Conservation (phyloP, 2,888 invertebrate genomes). For the Sphaerolaimus hirsutus region DNA sequence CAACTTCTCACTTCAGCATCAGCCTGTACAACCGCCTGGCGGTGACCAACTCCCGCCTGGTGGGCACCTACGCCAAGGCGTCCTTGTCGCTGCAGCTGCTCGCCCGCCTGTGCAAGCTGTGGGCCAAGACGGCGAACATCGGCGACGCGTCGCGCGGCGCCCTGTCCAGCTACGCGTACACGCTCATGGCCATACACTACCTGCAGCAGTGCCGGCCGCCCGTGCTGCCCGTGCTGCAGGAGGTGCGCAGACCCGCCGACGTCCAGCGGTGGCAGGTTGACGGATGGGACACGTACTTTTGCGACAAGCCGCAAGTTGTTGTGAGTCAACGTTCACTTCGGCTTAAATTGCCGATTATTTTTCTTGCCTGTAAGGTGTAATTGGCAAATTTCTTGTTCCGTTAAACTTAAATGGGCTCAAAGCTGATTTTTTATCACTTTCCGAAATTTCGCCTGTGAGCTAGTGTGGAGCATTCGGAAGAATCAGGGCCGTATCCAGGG, state of each 20-base stretch:
- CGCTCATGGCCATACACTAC: constrained; percentile 37
- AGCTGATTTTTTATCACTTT: too few relatives aligned
- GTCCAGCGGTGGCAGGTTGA: constrained; percentile 26
- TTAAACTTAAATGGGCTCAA: too few relatives aligned
- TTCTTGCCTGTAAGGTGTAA: not conserved
- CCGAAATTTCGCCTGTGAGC: too few relatives aligned
- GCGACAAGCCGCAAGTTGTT: constrained; percentile 27
- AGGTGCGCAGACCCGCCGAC: constrained; percentile 26
- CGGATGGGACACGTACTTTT: constrained; percentile 36
- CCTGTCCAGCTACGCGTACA: constrained; percentile 39
- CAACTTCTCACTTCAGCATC: constrained; percentile 25
- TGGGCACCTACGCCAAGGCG: constrained; percentile 32
- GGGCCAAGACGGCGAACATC: not conserved
- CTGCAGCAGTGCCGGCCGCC: constrained; percentile 36
- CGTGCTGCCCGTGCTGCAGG: constrained; percentile 38
- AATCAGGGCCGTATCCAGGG: too few relatives aligned
- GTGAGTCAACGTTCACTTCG: constrained; percentile 26
- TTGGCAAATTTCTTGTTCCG: too few relatives aligned
- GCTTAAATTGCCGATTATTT: not conserved
- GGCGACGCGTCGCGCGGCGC: constrained; percentile 39
- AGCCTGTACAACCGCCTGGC: constrained; percentile 38
- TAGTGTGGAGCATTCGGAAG: too few relatives aligned
- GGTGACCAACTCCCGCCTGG: constrained; percentile 34
- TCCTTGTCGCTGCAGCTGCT: constrained; percentile 31
- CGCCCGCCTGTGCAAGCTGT: constrained; percentile 19